These are phyloP conservation scores for Dipodomys stephensi DNA, from an alignment of 2,113 vertebrate genomes.

Conservation along the genomic window DNA sequence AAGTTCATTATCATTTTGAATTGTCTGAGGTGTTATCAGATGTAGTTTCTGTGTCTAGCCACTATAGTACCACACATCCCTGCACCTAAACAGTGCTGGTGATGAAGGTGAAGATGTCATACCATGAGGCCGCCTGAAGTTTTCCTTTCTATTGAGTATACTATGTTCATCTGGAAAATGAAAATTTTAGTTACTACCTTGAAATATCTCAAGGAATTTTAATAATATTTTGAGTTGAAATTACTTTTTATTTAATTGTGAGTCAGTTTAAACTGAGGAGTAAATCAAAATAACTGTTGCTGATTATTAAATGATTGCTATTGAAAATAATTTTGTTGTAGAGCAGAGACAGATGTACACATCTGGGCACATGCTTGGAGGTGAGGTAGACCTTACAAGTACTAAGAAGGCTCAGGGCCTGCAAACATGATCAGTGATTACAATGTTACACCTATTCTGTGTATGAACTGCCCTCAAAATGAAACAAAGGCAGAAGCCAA, in stretches of 20 bases:
- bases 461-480: background rate
- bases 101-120: background rate
- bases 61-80: rapidly evolving
- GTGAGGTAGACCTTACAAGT: background rate
- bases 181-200: background rate
- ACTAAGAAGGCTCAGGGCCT: background rate
- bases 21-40: background rate
- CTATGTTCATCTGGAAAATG: background rate
- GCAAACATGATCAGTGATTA: background rate
- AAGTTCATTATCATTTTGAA: background rate
- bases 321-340: background rate
- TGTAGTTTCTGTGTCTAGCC: background rate
- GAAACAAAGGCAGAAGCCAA: background rate
- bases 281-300: background rate
- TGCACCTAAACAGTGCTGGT: background rate
- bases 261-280: background rate
- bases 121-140: background rate
- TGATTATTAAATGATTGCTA: background rate
- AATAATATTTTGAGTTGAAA: background rate
- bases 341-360: background rate
- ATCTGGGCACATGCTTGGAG: background rate
- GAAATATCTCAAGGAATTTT: background rate
- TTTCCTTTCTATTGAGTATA: background rate
- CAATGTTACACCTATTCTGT: background rate
- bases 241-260: background rate